Conservation (phyloP, 2,113 vertebrate species). For the Pyrgilauda ruficollis region DNA sequence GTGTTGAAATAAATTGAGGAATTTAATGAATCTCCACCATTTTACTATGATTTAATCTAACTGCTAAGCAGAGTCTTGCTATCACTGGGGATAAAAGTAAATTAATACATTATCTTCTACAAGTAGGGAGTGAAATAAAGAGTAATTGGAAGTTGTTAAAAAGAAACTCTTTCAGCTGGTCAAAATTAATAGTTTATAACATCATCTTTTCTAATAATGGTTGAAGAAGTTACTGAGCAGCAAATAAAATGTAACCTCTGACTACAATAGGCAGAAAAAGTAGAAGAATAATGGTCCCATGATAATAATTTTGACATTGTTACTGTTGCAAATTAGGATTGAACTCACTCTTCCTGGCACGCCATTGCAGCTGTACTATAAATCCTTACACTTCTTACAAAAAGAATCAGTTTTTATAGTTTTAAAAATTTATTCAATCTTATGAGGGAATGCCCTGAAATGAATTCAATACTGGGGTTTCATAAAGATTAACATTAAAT, state of each 20-base stretch:
- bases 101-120: background rate
- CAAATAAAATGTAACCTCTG: background rate
- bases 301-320: background rate
- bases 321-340: slow-evolving; percentile 12
- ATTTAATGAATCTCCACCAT: background rate
- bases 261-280: background rate
- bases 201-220: background rate
- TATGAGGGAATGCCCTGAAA: background rate
- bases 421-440: background rate
- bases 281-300: background rate
- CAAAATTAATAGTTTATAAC: slow-evolving; percentile 25
- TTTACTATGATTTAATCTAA: background rate
- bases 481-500: background rate
- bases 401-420: background rate
- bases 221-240: background rate
- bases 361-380: background rate
- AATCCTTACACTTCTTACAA: background rate
- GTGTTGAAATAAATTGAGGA: background rate
- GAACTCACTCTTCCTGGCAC: background rate
- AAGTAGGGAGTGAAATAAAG: background rate
- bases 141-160: slow-evolving; percentile 2
- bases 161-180: background rate
- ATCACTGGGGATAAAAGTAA: background rate
- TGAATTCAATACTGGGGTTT: background rate
- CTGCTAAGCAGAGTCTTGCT: background rate